A percentile compares a stretch with the other conserved stretches of the same genome.
phyloP scores from a whole-genome alignment of 2,797 vertebrate genomes.

The Peromyscus aztecus region DNA sequence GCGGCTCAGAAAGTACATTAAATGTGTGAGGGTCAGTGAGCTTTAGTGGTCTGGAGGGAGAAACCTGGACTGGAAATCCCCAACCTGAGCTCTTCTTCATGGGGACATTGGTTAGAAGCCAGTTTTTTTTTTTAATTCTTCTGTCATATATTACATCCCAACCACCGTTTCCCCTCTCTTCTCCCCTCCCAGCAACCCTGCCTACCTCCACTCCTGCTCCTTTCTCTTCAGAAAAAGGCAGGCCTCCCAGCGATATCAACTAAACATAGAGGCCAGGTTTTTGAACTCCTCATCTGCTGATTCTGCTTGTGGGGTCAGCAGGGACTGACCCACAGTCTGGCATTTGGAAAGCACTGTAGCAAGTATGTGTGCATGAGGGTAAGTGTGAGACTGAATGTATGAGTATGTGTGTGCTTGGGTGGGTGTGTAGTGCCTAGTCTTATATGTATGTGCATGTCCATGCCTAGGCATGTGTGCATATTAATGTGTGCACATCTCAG shows the following conservation, averaged over 20 bases:
- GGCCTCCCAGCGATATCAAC: background rate
- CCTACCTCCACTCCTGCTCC: background rate
- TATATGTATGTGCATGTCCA: no score
- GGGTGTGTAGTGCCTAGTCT: no score
- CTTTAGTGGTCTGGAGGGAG: background rate
- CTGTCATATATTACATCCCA: no score
- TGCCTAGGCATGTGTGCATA: background rate
- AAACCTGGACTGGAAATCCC: background rate
- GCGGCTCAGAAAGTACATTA: rapidly evolving
- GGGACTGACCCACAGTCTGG: background rate
- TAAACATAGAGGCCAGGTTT: background rate
- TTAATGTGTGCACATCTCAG: background rate
- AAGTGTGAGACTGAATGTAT: background rate
- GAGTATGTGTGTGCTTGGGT: background rate
- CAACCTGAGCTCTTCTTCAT: background rate
- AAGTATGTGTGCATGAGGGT: background rate
- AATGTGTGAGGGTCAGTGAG: no score
- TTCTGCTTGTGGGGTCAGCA: background rate
- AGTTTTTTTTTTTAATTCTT: no score
- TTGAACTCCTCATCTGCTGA: background rate
- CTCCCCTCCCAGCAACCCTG: background rate
- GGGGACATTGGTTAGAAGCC: background rate
- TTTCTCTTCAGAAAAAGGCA: background rate
- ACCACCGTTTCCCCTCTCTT: no score
- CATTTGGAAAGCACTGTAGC: background rate